phyloP scores from a whole-genome alignment of 2,797 vertebrate species.

The Mus caroli region DNA sequence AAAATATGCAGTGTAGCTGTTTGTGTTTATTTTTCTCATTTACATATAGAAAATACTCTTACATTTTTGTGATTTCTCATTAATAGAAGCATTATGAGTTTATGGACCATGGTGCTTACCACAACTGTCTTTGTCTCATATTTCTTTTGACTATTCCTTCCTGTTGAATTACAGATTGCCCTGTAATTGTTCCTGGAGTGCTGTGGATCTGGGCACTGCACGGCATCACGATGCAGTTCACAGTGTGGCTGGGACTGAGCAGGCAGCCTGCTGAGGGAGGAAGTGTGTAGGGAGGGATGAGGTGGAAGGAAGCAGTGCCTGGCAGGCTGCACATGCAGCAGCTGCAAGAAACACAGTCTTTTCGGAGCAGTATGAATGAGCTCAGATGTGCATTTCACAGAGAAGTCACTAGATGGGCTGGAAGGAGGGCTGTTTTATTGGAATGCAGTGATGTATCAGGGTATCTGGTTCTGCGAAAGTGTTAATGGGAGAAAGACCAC shows the following conservation, averaged over 20 bases:
- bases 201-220: background rate
- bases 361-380: constrained; percentile 22
- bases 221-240: background rate
- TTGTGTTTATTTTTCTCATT: constrained; percentile 64
- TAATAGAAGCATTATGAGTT: constrained; percentile 60
- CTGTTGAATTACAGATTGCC: constrained; percentile 43
- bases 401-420: background rate
- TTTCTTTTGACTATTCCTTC: background rate
- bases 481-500: background rate
- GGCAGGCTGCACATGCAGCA: background rate
- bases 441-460: background rate
- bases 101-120: constrained; percentile 36
- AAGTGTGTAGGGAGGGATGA: background rate
- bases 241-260: background rate
- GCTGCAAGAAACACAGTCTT: background rate
- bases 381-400: constrained; percentile 9
- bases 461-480: background rate
- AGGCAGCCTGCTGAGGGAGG: background rate
- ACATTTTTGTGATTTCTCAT: constrained; percentile 56
- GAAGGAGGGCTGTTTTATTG: constrained; percentile 47
- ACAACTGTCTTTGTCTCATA: constrained; percentile 34
- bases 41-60: background rate
- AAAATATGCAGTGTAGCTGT: background rate
- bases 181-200: constrained; percentile 1
- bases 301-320: background rate